Percentiles rank a stretch among this genome's conserved stretches.
Evolutionary conservation across 2,888 invertebrate species (phyloP).

Genomic region (Idaea biselata): DNA sequence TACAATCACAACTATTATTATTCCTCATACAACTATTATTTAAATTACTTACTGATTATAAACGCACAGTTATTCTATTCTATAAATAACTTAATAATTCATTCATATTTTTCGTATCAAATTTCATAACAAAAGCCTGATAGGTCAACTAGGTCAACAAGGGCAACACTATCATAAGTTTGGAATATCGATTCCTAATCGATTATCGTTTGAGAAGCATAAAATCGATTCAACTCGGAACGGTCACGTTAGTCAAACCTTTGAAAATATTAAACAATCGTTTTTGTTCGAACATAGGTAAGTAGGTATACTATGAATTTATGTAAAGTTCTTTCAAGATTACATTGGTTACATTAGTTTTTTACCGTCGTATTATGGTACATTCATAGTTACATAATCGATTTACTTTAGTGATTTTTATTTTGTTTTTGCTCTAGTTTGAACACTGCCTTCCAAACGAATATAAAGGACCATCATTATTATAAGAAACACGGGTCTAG

Average conservation of each 20-base stretch:
- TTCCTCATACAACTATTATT: not conserved
- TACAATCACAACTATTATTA: too few species aligned
- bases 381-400: not conserved
- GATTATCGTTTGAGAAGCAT: slow-evolving; percentile 34
- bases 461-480: too few species aligned
- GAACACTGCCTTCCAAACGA: too few species aligned
- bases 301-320: not conserved
- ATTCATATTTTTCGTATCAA: not conserved
- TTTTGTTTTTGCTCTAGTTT: too few species aligned
- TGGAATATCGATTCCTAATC: slow-evolving; percentile 22
- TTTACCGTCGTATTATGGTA: not conserved
- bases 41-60: not conserved
- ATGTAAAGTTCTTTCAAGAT: not conserved
- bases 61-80: not conserved
- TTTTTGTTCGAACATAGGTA: not conserved
- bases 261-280: not conserved
- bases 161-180: slow-evolving; percentile 10
- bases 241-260: slow-evolving; percentile 14
- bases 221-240: slow-evolving; percentile 34
- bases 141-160: slow-evolving; percentile 31
- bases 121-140: slow-evolving; percentile 15
- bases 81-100: not conserved
- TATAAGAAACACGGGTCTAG: too few species aligned
- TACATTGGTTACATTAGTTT: not conserved
- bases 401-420: not conserved